phyloP scores from a whole-genome alignment of 2,888 invertebrate species.

The Sinodicranocentrus sp. region DNA sequence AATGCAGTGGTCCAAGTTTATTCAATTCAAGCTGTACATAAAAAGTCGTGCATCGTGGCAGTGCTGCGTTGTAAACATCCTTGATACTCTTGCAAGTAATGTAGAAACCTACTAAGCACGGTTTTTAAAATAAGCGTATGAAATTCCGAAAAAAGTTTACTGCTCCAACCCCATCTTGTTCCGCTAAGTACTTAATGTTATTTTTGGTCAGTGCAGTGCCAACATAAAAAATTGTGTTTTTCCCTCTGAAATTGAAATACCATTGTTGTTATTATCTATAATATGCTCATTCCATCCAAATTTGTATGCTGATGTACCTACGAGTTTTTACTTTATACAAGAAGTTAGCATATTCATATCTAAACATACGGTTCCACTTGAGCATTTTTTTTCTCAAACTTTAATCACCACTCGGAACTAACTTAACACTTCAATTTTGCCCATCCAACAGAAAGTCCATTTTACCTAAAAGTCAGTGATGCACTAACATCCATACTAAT shows the following conservation, averaged over 20 bases:
- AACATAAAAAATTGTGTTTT: conserved; percentile 19
- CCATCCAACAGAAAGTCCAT: conserved; percentile 36
- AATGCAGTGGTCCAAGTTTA: no score
- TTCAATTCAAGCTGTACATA: neutral
- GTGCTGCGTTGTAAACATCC: neutral
- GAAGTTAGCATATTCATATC: no score
- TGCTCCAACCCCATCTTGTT: conserved; percentile 29
- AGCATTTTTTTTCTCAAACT: conserved; percentile 6
- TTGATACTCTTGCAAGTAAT: neutral
- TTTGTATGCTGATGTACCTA: no score
- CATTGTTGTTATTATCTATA: no score
- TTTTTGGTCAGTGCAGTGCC: conserved; percentile 39
- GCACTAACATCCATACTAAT: conserved; percentile 39
- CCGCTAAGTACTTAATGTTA: conserved; percentile 44
- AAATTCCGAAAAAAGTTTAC: conserved; percentile 32
- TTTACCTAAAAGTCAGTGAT: conserved; percentile 38
- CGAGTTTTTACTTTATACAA: no score
- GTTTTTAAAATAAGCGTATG: conserved; percentile 5
- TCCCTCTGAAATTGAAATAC: neutral
- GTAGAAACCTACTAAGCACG: neutral
- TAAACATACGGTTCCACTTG: conserved; percentile 28
- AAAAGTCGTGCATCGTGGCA: no score
- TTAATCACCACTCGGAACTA: conserved; percentile 38
- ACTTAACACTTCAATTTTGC: conserved; percentile 1
- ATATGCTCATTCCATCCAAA: no score